phyloP scores from a whole-genome alignment of 2,113 vertebrate species.

The Cinclus mexicanus region DNA sequence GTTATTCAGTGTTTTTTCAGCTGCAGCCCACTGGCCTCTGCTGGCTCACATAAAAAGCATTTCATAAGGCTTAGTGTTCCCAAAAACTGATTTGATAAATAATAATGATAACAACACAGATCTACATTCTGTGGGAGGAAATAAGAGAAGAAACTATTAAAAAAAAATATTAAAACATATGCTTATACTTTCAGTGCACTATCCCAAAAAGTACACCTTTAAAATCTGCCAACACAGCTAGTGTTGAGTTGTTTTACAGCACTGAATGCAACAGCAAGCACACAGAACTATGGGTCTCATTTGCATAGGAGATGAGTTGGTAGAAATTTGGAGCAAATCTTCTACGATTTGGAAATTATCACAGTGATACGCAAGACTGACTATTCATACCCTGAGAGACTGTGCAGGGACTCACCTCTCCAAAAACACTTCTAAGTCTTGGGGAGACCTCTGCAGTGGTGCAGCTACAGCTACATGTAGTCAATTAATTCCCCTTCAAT shows the following conservation, averaged over 20 bases:
- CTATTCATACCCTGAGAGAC: not conserved
- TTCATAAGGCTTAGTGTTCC: not conserved
- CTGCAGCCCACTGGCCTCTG: not conserved
- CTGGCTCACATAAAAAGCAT: not conserved
- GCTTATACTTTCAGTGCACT: not conserved
- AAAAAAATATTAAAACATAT: not conserved
- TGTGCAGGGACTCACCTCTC: not conserved
- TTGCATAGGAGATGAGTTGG: rapidly evolving
- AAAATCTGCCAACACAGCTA: not conserved
- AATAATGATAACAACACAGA: not conserved
- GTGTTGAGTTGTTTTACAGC: not conserved
- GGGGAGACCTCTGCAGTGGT: not conserved
- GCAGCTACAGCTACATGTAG: not conserved
- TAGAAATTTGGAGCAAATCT: too few species aligned
- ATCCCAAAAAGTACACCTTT: rapidly evolving
- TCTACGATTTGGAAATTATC: too few species aligned
- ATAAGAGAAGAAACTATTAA: not conserved
- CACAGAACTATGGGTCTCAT: not conserved
- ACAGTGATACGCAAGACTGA: too few species aligned
- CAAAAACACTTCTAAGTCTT: rapidly evolving
- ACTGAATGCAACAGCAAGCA: not conserved
- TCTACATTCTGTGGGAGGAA: not conserved
- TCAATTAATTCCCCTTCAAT: not conserved
- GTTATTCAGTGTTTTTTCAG: not conserved
- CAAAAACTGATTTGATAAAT: not conserved